Evolutionary conservation across 1,140 invertebrate genomes (phyloP).

Genomic region (Neoseiulus cucumeris): DNA sequence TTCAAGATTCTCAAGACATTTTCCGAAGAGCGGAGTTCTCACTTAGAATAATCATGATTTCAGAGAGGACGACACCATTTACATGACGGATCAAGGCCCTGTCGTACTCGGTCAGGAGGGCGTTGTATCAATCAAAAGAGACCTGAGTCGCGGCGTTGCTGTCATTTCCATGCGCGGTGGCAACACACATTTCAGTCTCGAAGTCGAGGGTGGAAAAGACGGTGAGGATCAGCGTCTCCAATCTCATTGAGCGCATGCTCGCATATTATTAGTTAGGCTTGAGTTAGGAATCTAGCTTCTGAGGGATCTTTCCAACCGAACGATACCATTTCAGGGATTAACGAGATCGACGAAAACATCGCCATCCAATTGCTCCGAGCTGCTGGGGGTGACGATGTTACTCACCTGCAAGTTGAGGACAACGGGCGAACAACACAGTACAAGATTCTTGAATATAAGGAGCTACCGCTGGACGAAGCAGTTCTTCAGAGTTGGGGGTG

Average conservation of each 20-base stretch:
- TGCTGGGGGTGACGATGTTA: not conserved
- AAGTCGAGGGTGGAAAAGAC: not conserved
- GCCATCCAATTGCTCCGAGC: not conserved
- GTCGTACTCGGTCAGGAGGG: not conserved
- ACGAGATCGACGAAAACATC: constrained; percentile 3
- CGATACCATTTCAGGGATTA: not conserved
- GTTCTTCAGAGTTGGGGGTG: no score
- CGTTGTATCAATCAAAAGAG: not conserved
- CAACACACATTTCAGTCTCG: not conserved
- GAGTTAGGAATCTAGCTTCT: not conserved
- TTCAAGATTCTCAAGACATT: no score
- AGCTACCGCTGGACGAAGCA: not conserved
- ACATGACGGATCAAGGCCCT: not conserved
- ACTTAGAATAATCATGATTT: not conserved
- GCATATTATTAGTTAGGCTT: not conserved
- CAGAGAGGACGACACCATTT: not conserved
- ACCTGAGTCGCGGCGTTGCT: not conserved
- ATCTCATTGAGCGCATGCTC: not conserved
- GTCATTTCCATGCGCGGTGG: not conserved
- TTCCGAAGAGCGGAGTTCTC: no score
- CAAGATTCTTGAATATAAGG: not conserved
- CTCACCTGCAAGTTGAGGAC: constrained; percentile 1
- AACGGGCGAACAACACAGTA: constrained; percentile 2
- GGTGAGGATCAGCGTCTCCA: not conserved
- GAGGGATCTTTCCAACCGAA: no score